These are phyloP conservation scores for Zootermopsis nevadensis DNA, from an alignment of 2,888 invertebrate species.

Conservation along the genomic window DNA sequence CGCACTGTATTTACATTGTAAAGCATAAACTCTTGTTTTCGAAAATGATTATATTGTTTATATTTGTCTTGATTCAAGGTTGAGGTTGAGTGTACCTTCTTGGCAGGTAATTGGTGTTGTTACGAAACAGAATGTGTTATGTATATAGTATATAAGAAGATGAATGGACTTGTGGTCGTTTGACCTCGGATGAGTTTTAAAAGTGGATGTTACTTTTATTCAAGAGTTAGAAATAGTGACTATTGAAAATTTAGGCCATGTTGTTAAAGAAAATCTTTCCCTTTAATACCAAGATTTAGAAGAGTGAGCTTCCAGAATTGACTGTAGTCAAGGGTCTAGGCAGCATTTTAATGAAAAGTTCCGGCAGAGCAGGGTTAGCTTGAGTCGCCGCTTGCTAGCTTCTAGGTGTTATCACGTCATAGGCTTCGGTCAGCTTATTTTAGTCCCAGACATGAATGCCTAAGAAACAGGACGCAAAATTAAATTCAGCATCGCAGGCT, in stretches of 20 bases:
- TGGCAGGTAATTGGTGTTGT: conserved; percentile 44
- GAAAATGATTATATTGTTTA: conserved; percentile 68
- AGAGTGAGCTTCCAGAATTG: conserved; percentile 65
- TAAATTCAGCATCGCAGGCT: conserved; percentile 48
- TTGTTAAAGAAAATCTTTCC: conserved; percentile 53
- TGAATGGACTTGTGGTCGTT: conserved; percentile 45
- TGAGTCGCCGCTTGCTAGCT: conserved; percentile 63
- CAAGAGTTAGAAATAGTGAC: conserved; percentile 51
- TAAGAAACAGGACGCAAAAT: conserved; percentile 48
- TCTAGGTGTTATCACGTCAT: conserved; percentile 64
- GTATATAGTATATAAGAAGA: conserved; percentile 50
- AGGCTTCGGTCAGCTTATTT: conserved; percentile 55
- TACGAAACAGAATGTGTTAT: conserved; percentile 43
- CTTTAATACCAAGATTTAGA: conserved; percentile 55
- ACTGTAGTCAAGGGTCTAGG: conserved; percentile 54
- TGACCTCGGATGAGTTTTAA: conserved; percentile 49
- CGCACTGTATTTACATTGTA: conserved; percentile 52
- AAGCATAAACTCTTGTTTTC: conserved; percentile 50
- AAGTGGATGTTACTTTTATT: conserved; percentile 53
- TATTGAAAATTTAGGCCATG: conserved; percentile 51
- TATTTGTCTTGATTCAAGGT: conserved; percentile 64
- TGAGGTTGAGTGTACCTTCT: no score
- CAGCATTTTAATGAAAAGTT: conserved; percentile 52
- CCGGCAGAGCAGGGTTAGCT: conserved; percentile 59
- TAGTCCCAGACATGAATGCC: conserved; percentile 50